These are phyloP conservation scores for Caenorhabditis panamensis DNA, from an alignment of 2,888 invertebrate genomes.

Conservation along the genomic window DNA sequence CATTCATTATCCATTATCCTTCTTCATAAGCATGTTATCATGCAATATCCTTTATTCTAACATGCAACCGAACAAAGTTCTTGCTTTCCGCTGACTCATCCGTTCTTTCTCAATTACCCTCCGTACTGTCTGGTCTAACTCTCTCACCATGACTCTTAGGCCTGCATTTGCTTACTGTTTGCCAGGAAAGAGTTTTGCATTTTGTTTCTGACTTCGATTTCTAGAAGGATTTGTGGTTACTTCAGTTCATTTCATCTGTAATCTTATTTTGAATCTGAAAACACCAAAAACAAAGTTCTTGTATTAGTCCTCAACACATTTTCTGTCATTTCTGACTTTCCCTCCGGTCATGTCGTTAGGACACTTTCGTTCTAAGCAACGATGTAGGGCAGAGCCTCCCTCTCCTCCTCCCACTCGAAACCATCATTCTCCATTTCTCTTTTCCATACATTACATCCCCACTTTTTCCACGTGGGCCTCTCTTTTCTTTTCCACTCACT, in stretches of 20 bases:
- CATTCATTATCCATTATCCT: slow-evolving; percentile 1
- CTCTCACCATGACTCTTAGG: too few species aligned
- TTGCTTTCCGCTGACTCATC: neutral
- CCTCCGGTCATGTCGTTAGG: neutral
- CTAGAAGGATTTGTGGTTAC: too few species aligned
- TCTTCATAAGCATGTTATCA: neutral
- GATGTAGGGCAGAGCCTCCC: slow-evolving; percentile 9
- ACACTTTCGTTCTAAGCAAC: neutral
- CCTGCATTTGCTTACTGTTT: too few species aligned
- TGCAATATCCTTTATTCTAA: neutral
- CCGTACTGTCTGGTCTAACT: too few species aligned
- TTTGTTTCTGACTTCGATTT: neutral
- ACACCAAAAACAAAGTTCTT: neutral
- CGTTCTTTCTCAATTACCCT: too few species aligned
- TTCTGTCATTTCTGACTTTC: neutral
- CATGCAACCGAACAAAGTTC: neutral
- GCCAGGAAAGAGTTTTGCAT: too few species aligned
- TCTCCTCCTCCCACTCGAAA: slow-evolving; percentile 23
- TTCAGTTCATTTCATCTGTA: neutral
- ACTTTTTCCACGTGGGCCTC: slow-evolving; percentile 36
- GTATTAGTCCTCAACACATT: neutral
- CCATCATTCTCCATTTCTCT: slow-evolving; percentile 3
- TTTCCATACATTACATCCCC: slow-evolving; percentile 22
- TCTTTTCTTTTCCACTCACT: slow-evolving; percentile 4
- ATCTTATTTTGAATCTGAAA: neutral